Evolutionary conservation across 2,113 vertebrate species (phyloP), one percentile per base, ranked within the genome.

Genomic region (Castor canadensis): DNA sequence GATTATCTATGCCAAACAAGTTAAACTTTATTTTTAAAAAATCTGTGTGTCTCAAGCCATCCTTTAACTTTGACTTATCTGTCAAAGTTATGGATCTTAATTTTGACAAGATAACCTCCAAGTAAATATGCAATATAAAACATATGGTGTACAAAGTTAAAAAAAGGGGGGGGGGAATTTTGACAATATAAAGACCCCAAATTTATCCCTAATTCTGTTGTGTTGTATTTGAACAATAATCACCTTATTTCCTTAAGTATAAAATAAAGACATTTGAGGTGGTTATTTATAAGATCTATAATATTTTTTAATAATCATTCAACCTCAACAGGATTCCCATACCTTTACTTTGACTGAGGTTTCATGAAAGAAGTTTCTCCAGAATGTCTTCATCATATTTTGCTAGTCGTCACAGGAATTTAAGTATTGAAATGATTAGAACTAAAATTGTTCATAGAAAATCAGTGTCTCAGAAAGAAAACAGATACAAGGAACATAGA

Each of bases 21-120:
- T 82, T 24, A 85, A 79, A 35, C n/a, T 79, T 90, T 93, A 58
- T 58, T 83, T n/a, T 40, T 72, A 52, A 89, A 82, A 82, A 92
- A 64, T 64, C 38, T 4, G 32, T 72, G 13, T 30, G 3, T 43
- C 7, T 10, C 19, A 49, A 95, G 64, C 40, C 32, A 58, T 84
- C 28, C 24, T 13, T 83, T 79, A 71, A 69, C n/a, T n/a, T n/a
- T n/a, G n/a, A n/a, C n/a, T n/a, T n/a, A n/a, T n/a, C 30, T 26
- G 22, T 30, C 88, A 38, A 47, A 81, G n/a, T 49, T 16, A 54
- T 15, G 12, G 11, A 30, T 77, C 58, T 54, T 89, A 28, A 92
- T 64, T 84, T 83, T 73, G 62, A 96, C 17, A 75, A 87, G 43
- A 87, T 75, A 52, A 45, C 8, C 15, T 1, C 5, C 22, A 71